These are phyloP conservation scores for Phengaris alcon DNA, from an alignment of 2,888 invertebrate genomes.

Conservation along the genomic window DNA sequence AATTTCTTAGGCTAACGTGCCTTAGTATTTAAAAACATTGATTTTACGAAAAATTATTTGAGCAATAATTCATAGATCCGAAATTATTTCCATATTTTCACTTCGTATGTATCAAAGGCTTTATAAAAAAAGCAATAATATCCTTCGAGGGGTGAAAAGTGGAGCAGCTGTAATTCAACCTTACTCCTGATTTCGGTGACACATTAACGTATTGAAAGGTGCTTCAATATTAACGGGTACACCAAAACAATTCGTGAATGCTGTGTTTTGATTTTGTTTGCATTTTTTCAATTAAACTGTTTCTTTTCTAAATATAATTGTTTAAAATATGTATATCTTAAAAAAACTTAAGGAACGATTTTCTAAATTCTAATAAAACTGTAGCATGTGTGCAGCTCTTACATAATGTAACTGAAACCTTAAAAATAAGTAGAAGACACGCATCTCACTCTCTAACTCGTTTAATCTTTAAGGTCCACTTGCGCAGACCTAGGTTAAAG, in stretches of 20 bases:
- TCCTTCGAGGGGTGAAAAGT: neutral
- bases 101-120: slow-evolving; percentile 3
- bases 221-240: neutral
- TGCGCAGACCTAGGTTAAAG: too few relatives aligned
- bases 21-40: too few relatives aligned
- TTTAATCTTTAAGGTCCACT: too few relatives aligned
- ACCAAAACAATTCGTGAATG: neutral
- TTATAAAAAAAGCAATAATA: slow-evolving; percentile 8
- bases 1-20: too few relatives aligned
- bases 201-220: slow-evolving; percentile 11
- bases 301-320: too few relatives aligned
- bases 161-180: slow-evolving; percentile 13
- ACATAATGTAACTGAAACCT: too few relatives aligned
- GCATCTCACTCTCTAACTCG: too few relatives aligned
- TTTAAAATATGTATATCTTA: too few relatives aligned
- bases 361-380: too few relatives aligned
- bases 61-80: neutral
- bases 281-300: neutral
- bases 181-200: slow-evolving; percentile 3
- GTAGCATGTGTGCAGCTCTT: too few relatives aligned
- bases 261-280: neutral
- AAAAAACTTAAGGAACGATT: too few relatives aligned
- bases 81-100: slow-evolving; percentile 15
- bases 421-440: too few relatives aligned
- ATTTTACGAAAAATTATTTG: neutral